Conservation (phyloP, 2,113 vertebrate species). For the Atrichornis clamosus region DNA sequence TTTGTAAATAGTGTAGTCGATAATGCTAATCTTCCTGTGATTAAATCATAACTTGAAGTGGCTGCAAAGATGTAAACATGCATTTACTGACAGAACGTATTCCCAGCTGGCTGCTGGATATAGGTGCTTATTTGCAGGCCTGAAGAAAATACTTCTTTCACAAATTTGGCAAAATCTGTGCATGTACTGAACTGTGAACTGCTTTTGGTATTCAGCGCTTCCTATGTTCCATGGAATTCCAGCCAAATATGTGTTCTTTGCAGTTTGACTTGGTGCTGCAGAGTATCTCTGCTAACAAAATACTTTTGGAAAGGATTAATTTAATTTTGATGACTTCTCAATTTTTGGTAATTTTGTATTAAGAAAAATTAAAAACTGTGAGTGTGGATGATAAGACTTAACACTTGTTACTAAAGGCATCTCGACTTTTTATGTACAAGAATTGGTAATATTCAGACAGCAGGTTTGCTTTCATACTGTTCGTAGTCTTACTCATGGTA, state of each 20-base stretch:
- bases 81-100: background rate
- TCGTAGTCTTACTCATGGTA: background rate
- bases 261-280: background rate
- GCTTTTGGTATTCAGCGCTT: background rate
- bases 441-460: background rate
- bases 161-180: background rate
- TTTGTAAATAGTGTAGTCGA: background rate
- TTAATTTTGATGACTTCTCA: background rate
- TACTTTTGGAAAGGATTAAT: background rate
- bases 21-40: background rate
- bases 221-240: background rate
- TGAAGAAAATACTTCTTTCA: background rate
- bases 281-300: background rate
- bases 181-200: background rate
- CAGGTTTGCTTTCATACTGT: background rate
- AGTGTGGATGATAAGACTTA: background rate
- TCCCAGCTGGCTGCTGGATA: background rate
- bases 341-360: background rate
- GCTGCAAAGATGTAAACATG: background rate
- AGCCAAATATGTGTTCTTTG: background rate
- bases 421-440: background rate
- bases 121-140: background rate
- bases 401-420: background rate
- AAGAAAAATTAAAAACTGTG: background rate
- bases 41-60: background rate